Evolutionary conservation across 2,888 invertebrate genomes (phyloP), one percentile per base, ranked within the genome.

Genomic region (Dastarcus helophoroides): DNA sequence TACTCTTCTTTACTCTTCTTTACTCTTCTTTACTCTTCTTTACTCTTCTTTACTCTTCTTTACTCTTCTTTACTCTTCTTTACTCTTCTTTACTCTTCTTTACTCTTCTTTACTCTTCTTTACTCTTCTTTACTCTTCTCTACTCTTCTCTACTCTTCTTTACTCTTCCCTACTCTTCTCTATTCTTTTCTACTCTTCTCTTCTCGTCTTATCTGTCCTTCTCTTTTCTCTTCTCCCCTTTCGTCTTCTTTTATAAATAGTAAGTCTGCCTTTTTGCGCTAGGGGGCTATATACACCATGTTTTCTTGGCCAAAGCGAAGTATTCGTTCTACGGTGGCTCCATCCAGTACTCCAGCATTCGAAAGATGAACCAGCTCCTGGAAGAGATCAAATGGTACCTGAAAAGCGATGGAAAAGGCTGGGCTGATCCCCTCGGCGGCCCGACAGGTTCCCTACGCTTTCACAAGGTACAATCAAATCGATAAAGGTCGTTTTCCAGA

Each of bases 261-360:
- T n/a, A n/a, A n/a, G n/a, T n/a, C n/a, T n/a, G n/a, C n/a, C n/a
- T n/a, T n/a, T n/a, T n/a, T n/a, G n/a, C n/a, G n/a, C n/a, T n/a
- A 42, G 76, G 76, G 21, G 76, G 76, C 7, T 76, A 73, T 46
- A 53, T 79, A 15, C 68, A 71, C 44, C 61, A 65, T 26, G 69
- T 69, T 51, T 61, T 73, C 4, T 46, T 77, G 6, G 78, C 79
- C 0, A 52, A 71, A 1, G 67, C 71, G 0, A 73, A 70, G 44
- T 63, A 67, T 29, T 65, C 71, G 0, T 79, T 65, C 54, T 79
- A 79, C 40, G 69, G 71, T 4, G 79, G 78, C 0, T 63, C 64
- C 4, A 57, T 76, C 1, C 63, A 68, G 19, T 69, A 67, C 47
- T 52, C 62, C 1, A 68, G 68, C 26, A 66, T 71, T n/a, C 48